phyloP scores from a whole-genome alignment of 2,888 invertebrate genomes.

The Agrotis segetum region DNA sequence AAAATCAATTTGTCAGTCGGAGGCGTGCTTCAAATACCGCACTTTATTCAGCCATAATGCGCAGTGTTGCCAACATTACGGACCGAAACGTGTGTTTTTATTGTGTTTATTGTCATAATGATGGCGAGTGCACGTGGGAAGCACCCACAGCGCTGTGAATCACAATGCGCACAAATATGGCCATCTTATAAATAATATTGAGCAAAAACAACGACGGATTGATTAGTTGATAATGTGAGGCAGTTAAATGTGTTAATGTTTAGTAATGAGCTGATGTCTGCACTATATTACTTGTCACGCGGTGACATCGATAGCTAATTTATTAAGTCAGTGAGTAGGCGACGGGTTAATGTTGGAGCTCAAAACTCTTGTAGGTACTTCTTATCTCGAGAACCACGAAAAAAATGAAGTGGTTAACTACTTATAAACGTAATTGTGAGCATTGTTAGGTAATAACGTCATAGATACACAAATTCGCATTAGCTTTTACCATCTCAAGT shows the following conservation, averaged over 20 bases:
- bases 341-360: constrained; percentile 19
- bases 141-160: constrained; percentile 73
- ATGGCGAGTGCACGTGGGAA: constrained; percentile 67
- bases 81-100: constrained; percentile 69
- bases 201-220: constrained; percentile 67
- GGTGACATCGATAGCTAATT: constrained; percentile 41
- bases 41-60: constrained; percentile 55
- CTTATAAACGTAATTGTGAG: neutral
- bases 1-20: constrained; percentile 54
- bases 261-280: constrained; percentile 64
- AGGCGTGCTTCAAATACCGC: constrained; percentile 46
- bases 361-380: constrained; percentile 7
- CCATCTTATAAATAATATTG: constrained; percentile 63
- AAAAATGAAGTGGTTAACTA: neutral
- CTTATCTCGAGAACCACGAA: constrained; percentile 6
- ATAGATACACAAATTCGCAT: neutral
- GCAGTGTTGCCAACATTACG: constrained; percentile 57
- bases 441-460: constrained; percentile 2
- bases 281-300: constrained; percentile 47
- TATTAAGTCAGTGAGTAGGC: constrained; percentile 37
- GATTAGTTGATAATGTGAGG: constrained; percentile 62
- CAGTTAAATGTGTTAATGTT: constrained; percentile 65
- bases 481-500: constrained; percentile 14
- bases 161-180: constrained; percentile 63
- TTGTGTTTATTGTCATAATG: constrained; percentile 71